phyloP scores from a whole-genome alignment of 2,113 vertebrate genomes.

The Gila orcuttii region DNA sequence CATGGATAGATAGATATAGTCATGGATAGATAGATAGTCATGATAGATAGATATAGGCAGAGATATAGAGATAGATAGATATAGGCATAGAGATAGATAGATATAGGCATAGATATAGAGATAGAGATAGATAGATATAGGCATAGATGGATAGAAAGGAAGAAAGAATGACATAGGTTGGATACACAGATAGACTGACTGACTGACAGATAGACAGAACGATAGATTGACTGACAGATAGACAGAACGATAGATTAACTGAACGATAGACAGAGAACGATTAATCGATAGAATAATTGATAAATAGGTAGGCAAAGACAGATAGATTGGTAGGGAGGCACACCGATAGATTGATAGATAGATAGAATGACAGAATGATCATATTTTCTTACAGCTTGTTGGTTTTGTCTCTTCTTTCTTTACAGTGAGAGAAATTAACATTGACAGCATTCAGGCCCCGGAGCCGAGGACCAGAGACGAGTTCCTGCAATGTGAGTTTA shows the following conservation, averaged over 20 bases:
- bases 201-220: neutral
- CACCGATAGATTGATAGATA: neutral
- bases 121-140: too few relatives aligned
- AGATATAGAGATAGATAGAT: neutral
- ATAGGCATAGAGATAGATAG: too few relatives aligned
- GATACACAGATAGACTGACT: neutral
- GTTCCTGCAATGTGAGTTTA: constrained; percentile 76
- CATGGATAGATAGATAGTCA: rapidly evolving
- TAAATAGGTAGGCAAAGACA: neutral
- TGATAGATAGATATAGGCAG: neutral
- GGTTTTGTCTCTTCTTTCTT: constrained; percentile 11
- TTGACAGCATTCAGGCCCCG: constrained; percentile 75
- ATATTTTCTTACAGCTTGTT: neutral
- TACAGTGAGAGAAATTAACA: constrained; percentile 75
- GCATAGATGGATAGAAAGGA: neutral
- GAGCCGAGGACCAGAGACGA: constrained; percentile 76
- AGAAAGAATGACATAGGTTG: too few relatives aligned
- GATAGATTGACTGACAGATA: neutral
- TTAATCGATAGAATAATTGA: neutral
- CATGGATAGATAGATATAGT: too few relatives aligned
- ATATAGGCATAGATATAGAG: too few relatives aligned
- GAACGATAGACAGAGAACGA: too few relatives aligned
- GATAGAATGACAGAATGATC: too few relatives aligned
- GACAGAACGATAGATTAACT: neutral
- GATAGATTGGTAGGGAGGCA: too few relatives aligned